Evolutionary conservation across 2,797 vertebrate genomes (phyloP).

Genomic region (Phataginus tetradactyla): DNA sequence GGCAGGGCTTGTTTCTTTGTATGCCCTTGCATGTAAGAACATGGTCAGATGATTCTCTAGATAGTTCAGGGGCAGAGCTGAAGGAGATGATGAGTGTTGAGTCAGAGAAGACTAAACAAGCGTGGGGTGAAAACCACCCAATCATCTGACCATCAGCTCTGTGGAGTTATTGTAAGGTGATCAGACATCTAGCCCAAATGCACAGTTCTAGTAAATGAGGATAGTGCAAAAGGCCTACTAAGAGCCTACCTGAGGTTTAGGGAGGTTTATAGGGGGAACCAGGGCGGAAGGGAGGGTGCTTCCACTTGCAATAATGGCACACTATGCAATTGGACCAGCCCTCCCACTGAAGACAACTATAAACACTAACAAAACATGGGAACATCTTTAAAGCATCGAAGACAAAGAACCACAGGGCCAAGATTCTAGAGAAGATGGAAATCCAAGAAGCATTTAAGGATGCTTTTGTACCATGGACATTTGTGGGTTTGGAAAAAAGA

Average conservation of each 20-base stretch:
- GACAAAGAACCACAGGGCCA: not conserved
- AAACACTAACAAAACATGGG: not conserved
- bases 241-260: not conserved
- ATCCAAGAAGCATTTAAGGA: not conserved
- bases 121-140: not conserved
- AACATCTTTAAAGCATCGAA: not conserved
- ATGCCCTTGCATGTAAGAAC: not conserved
- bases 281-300: not conserved
- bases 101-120: not conserved
- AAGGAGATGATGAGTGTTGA: not conserved
- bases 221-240: not conserved
- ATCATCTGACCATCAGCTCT: not conserved
- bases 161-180: not conserved
- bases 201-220: not conserved
- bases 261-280: not conserved
- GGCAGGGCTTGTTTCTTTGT: not conserved
- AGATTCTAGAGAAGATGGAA: not conserved
- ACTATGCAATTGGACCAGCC: not conserved
- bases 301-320: not conserved
- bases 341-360: not conserved
- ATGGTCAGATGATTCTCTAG: not conserved
- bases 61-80: not conserved
- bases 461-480: not conserved
- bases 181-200: not conserved
- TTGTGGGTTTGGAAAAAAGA: not conserved